A percentile compares a stretch with the other conserved stretches of the same genome.
phyloP scores from a whole-genome alignment of 2,113 vertebrate genomes.

The Calonectris borealis region DNA sequence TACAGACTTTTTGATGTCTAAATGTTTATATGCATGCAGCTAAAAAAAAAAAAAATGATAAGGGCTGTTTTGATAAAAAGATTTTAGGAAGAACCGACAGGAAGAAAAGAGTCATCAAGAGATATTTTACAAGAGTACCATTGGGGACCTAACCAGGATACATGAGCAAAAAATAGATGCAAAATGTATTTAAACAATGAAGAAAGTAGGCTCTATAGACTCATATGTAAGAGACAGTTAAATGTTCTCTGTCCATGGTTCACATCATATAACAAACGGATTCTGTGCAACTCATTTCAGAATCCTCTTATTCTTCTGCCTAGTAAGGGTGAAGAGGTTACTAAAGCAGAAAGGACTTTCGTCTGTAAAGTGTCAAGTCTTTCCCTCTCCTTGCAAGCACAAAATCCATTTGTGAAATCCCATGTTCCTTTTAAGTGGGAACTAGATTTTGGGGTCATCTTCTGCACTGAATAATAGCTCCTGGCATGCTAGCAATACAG shows the following conservation, averaged over 20 bases:
- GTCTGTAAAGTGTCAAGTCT: background rate
- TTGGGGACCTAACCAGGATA: background rate
- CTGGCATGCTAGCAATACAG: background rate
- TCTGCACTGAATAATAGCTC: background rate
- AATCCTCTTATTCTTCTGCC: background rate
- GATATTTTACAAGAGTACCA: background rate
- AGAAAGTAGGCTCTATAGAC: background rate
- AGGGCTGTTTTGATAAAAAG: background rate
- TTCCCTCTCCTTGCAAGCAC: background rate
- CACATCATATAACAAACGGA: accelerated
- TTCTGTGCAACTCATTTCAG: background rate
- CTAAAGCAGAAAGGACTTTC: background rate
- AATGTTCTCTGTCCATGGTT: background rate
- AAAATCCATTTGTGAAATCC: background rate
- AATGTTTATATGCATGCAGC: background rate
- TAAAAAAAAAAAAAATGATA: background rate
- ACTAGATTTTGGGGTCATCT: background rate
- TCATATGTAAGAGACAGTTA: background rate
- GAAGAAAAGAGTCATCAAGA: background rate
- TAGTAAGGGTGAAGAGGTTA: background rate
- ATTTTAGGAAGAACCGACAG: background rate
- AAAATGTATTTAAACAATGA: background rate
- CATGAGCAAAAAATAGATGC: background rate
- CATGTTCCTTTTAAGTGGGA: background rate
- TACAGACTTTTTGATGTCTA: background rate